Evolutionary conservation across 2,113 vertebrate species (phyloP).

Genomic region (Mustela nigripes): DNA sequence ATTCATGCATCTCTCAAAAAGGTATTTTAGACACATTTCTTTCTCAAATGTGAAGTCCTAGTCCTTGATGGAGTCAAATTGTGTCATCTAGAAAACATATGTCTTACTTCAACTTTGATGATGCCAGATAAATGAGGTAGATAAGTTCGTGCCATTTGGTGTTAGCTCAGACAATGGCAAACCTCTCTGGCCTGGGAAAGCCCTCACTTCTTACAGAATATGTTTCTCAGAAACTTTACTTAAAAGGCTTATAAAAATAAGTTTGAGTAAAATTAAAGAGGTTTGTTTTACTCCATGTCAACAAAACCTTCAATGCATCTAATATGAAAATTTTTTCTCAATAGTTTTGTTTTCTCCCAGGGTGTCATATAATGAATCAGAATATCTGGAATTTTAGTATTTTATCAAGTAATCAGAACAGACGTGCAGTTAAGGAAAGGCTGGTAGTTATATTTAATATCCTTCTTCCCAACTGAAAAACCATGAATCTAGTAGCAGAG

Average conservation of each 20-base stretch:
- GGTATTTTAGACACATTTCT: not conserved
- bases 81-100: not conserved
- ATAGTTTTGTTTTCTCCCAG: not conserved
- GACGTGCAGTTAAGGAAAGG: not conserved
- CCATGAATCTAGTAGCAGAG: not conserved
- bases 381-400: not conserved
- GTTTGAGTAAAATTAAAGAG: not conserved
- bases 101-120: not conserved
- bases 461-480: not conserved
- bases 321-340: not conserved
- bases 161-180: not conserved
- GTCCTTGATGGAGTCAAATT: not conserved
- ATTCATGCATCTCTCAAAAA: not conserved
- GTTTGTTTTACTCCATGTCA: not conserved
- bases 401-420: conserved; percentile 24
- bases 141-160: not conserved
- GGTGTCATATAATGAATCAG: not conserved
- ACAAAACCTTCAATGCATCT: not conserved
- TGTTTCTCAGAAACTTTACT: conserved; percentile 15
- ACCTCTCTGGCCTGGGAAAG: not conserved
- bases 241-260: conserved; percentile 9
- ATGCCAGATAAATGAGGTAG: not conserved
- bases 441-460: not conserved
- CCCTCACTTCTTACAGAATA: not conserved
- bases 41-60: not conserved